phyloP scores from a whole-genome alignment of 2,888 invertebrate species.

The Idaea biselata region DNA sequence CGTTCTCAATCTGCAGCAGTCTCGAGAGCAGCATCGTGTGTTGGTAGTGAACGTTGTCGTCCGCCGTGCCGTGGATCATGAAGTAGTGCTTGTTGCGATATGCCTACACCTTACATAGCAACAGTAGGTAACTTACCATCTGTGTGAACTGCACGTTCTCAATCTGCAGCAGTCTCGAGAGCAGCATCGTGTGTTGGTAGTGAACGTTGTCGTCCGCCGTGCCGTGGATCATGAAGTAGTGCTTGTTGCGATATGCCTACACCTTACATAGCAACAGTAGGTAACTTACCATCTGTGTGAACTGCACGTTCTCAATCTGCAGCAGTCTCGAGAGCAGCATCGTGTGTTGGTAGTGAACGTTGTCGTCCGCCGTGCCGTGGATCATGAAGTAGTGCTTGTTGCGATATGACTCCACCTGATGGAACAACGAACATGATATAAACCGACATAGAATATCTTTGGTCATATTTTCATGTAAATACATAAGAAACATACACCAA shows the following conservation, averaged over 20 bases:
- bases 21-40: conserved; percentile 96
- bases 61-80: conserved; percentile 95
- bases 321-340: conserved; percentile 94
- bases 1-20: conserved; percentile 90
- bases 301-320: conserved; percentile 91
- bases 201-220: conserved; percentile 98
- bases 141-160: conserved; percentile 94
- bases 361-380: conserved; percentile 97
- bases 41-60: conserved; percentile 98
- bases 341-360: conserved; percentile 98
- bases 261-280: too few relatives aligned
- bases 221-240: conserved; percentile 95
- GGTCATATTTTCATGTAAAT: too few relatives aligned
- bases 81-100: conserved; percentile 93
- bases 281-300: conserved; percentile 91
- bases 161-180: conserved; percentile 91
- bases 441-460: too few relatives aligned
- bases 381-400: conserved; percentile 93
- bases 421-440: conserved; percentile 2
- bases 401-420: conserved; percentile 64
- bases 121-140: conserved; percentile 83
- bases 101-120: too few relatives aligned
- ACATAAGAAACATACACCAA: too few relatives aligned
- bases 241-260: too few relatives aligned
- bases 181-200: conserved; percentile 96